Evolutionary conservation across 2,888 invertebrate genomes (phyloP).

Genomic region (Agrotis clavis): DNA sequence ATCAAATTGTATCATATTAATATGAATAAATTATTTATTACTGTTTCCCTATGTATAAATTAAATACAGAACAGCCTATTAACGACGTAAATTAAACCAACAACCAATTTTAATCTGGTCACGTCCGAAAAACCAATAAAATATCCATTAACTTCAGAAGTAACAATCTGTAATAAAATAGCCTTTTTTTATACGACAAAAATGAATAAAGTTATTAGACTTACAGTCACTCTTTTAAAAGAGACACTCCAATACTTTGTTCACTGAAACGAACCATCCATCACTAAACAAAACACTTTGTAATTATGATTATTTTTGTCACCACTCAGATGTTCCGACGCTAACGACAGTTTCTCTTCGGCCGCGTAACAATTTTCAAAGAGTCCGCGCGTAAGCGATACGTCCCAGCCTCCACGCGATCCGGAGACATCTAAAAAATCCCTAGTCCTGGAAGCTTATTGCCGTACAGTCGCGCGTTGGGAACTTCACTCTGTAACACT

Average conservation of each 20-base stretch:
- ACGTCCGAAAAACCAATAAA: constrained; percentile 50
- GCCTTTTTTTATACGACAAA: constrained; percentile 39
- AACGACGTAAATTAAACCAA: constrained; percentile 12
- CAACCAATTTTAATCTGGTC: constrained; percentile 43
- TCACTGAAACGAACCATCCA: constrained; percentile 72
- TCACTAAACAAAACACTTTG: constrained; percentile 70
- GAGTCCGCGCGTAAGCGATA: constrained; percentile 68
- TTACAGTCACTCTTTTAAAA: constrained; percentile 66
- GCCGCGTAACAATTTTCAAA: constrained; percentile 76
- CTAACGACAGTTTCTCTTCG: constrained; percentile 60
- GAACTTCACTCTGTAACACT: constrained; percentile 68
- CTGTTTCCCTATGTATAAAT: not conserved
- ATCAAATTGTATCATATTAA: not conserved
- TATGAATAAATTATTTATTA: not conserved
- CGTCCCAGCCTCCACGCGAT: constrained; percentile 83
- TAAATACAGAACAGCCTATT: constrained; percentile 13
- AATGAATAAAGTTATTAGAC: constrained; percentile 67
- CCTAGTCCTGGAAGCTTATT: constrained; percentile 87
- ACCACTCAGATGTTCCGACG: constrained; percentile 61
- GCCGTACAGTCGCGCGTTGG: constrained; percentile 81
- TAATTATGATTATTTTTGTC: constrained; percentile 69
- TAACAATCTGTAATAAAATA: constrained; percentile 48
- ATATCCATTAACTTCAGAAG: constrained; percentile 47
- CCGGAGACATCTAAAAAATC: constrained; percentile 88
- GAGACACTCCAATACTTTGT: constrained; percentile 67